Percentiles rank a stretch among this genome's conserved stretches.
These are phyloP conservation scores for Falco berigora DNA, from an alignment of 2,797 vertebrate genomes.

Conservation along the genomic window DNA sequence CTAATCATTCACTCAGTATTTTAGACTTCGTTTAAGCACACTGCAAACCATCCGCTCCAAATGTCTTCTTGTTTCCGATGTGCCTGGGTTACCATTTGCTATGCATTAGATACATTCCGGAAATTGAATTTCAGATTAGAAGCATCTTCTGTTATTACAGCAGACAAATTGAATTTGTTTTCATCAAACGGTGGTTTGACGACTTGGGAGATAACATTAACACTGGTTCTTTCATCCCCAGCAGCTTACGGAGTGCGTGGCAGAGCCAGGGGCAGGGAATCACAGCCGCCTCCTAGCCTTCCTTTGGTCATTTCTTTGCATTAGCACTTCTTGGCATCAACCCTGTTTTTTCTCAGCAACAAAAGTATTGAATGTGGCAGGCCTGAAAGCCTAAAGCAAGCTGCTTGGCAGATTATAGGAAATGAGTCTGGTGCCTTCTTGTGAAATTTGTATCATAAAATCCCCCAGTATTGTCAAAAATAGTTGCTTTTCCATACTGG, in stretches of 20 bases:
- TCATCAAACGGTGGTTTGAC: conserved; percentile 12
- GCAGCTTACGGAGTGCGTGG: background rate
- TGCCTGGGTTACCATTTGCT: conserved; percentile 40
- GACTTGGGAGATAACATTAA: conserved; percentile 17
- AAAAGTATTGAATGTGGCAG: background rate
- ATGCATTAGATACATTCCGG: conserved; percentile 20
- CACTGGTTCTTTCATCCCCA: background rate
- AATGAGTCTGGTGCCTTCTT: background rate
- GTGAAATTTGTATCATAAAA: background rate
- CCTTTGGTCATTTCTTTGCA: background rate
- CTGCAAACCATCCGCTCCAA: background rate
- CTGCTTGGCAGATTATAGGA: background rate
- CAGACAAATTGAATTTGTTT: conserved; percentile 60
- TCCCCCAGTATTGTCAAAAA: background rate
- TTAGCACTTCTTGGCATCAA: background rate
- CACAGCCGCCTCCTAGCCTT: background rate
- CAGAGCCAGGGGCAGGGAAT: background rate
- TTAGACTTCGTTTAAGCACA: background rate
- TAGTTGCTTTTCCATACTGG: background rate
- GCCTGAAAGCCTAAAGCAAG: background rate
- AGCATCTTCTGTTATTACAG: conserved; percentile 39
- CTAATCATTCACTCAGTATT: conserved; percentile 24
- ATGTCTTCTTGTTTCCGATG: conserved; percentile 3
- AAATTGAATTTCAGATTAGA: conserved; percentile 60
- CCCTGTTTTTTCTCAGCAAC: background rate